These are phyloP conservation scores for Watsonalla binaria DNA, from an alignment of 2,888 invertebrate species.

Conservation along the genomic window DNA sequence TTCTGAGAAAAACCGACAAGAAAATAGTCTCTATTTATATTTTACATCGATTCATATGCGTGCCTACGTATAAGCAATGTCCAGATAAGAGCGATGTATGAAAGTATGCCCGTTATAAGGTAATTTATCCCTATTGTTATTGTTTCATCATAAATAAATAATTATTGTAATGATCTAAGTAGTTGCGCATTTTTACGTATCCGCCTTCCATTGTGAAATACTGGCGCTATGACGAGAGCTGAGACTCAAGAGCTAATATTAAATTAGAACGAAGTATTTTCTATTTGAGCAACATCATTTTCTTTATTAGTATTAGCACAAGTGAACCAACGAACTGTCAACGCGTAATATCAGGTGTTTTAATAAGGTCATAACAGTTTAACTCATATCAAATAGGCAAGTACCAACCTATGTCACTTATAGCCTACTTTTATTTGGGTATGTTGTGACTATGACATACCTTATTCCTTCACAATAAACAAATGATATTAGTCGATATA, in stretches of 20 bases:
- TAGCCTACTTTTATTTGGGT: no score
- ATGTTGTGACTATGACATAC: no score
- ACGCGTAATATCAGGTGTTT: conserved; percentile 28
- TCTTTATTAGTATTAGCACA: conserved; percentile 25
- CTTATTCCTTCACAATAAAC: no score
- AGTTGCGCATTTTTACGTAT: not conserved
- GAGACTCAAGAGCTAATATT: conserved; percentile 14
- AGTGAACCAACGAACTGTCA: conserved; percentile 21
- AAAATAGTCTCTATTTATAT: no score
- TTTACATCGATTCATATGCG: no score
- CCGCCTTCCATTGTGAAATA: conserved; percentile 2
- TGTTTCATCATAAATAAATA: no score
- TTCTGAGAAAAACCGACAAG: no score
- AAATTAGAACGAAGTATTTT: conserved; percentile 27
- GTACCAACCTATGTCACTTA: not conserved
- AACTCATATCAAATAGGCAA: not conserved
- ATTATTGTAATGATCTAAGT: not conserved
- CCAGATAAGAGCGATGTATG: no score
- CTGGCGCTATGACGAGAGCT: not conserved
- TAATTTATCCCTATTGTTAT: no score
- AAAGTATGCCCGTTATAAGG: no score
- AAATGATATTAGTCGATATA: no score
- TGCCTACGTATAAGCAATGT: no score
- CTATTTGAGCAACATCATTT: conserved; percentile 18
- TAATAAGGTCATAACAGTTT: conserved; percentile 25